These are phyloP conservation scores for Calameuta filiformis DNA, from an alignment of 2,888 invertebrate species.

Conservation along the genomic window DNA sequence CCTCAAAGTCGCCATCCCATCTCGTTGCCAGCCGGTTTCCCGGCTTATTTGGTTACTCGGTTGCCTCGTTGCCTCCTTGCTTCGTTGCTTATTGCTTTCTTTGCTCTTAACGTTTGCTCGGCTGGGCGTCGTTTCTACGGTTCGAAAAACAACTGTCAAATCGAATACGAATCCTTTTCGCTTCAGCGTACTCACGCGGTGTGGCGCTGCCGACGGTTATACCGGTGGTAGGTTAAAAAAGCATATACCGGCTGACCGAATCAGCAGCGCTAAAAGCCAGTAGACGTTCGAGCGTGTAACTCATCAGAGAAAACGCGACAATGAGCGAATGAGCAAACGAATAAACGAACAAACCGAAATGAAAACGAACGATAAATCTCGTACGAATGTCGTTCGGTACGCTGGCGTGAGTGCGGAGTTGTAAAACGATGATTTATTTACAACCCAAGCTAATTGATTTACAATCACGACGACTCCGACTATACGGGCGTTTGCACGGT, in stretches of 20 bases:
- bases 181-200: background rate
- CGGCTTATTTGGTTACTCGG: background rate
- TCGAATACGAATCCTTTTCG: background rate
- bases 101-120: background rate
- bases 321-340: background rate
- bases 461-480: constrained; percentile 50
- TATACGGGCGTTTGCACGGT: constrained; percentile 40
- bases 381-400: constrained; percentile 53
- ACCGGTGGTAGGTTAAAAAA: background rate
- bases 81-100: background rate
- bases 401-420: constrained; percentile 46
- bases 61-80: background rate
- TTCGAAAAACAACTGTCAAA: background rate
- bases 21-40: background rate
- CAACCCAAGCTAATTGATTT: constrained; percentile 64
- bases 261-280: background rate
- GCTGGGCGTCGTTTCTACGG: background rate
- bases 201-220: background rate
- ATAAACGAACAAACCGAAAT: constrained; percentile 26
- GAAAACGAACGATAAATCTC: constrained; percentile 63
- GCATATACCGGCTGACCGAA: background rate
- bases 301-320: background rate
- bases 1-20: background rate
- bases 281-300: background rate
- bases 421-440: constrained; percentile 65